Evolutionary conservation across 2,888 invertebrate species (phyloP).

Genomic region (Pseudoips prasinana): DNA sequence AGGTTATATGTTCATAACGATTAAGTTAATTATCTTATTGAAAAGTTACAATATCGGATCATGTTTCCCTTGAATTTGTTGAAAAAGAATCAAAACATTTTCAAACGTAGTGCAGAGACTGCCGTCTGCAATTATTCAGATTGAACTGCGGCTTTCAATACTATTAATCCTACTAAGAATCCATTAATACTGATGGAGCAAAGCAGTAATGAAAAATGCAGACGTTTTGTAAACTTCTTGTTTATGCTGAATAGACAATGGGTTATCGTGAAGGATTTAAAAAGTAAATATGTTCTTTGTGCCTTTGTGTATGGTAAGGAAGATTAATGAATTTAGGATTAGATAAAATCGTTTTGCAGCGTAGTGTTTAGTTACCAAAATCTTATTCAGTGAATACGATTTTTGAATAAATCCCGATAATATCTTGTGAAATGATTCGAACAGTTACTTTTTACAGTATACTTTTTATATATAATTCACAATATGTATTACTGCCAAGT

Average conservation of each 20-base stretch:
- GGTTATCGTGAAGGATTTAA: conserved; percentile 5
- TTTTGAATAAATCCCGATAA: no score
- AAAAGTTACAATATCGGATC: neutral
- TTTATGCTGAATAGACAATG: conserved; percentile 13
- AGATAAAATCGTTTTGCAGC: no score
- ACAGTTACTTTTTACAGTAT: no score
- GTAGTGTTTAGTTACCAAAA: no score
- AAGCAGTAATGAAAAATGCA: conserved; percentile 44
- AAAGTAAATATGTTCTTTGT: neutral
- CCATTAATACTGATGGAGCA: conserved; percentile 47
- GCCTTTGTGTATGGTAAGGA: neutral
- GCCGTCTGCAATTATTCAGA: conserved; percentile 63
- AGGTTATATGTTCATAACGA: neutral
- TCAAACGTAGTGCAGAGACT: conserved; percentile 16
- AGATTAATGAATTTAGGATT: neutral
- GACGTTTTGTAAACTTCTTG: conserved; percentile 37
- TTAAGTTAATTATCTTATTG: neutral
- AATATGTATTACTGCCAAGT: no score
- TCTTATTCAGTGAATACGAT: no score
- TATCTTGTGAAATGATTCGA: no score
- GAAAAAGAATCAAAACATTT: conserved; percentile 17
- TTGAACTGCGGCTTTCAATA: conserved; percentile 63
- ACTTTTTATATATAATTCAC: no score
- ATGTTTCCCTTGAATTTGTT: conserved; percentile 16
- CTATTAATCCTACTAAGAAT: conserved; percentile 62